Conservation (phyloP, 1,140 invertebrate genomes). For the Teleopsis dalmanni region DNA sequence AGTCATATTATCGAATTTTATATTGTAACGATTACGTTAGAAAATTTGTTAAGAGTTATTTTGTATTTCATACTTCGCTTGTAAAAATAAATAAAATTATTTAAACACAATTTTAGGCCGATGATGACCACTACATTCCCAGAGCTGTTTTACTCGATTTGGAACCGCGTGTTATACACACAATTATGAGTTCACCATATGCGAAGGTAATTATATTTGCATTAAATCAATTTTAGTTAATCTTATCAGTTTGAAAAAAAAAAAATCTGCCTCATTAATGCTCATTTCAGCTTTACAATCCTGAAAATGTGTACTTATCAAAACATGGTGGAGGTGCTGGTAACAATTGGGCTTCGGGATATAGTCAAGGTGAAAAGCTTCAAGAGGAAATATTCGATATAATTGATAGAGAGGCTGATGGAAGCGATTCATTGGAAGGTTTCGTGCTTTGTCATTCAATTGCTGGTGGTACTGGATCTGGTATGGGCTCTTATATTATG, state of each 20-base stretch:
- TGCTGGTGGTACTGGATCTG: conserved; percentile 96
- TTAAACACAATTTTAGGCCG: conserved; percentile 51
- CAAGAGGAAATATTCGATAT: conserved; percentile 99
- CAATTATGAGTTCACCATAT: conserved; percentile 93
- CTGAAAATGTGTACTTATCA: conserved; percentile 96
- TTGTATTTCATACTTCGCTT: too few relatives aligned
- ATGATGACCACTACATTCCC: conserved; percentile 99
- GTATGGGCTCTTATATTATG: conserved; percentile 93
- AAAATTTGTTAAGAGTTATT: too few relatives aligned
- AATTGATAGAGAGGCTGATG: conserved; percentile 96
- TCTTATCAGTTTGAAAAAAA: background rate
- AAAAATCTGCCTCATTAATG: too few relatives aligned
- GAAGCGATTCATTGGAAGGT: conserved; percentile 98
- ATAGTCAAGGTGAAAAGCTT: conserved; percentile 84
- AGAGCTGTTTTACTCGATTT: conserved; percentile 92
- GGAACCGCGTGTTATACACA: conserved; percentile 96
- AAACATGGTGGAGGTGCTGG: conserved; percentile 98
- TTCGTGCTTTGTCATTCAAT: conserved; percentile 99
- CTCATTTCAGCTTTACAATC: conserved; percentile 78
- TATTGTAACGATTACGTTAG: too few relatives aligned
- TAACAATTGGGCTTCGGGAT: conserved; percentile 98
- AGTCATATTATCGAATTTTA: too few relatives aligned
- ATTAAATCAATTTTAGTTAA: background rate
- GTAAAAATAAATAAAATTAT: too few relatives aligned
- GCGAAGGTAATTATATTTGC: conserved; percentile 61